Percentiles rank a stretch among this genome's conserved stretches.
Conservation (phyloP, 2,797 vertebrate genomes). For the Balearica regulorum region DNA sequence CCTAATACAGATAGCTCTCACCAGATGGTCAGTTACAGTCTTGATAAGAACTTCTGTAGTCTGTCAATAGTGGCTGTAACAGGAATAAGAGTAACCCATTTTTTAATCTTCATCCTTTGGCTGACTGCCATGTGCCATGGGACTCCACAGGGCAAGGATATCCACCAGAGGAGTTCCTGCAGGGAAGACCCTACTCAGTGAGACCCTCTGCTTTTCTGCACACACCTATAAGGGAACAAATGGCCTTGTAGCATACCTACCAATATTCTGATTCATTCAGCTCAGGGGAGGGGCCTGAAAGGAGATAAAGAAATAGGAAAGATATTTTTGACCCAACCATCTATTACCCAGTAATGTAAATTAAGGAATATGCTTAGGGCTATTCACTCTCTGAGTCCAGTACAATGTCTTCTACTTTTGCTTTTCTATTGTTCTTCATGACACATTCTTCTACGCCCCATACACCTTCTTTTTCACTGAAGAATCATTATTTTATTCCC, state of each 20-base stretch:
- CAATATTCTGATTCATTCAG: not conserved
- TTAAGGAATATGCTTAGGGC: not conserved
- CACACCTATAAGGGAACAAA: not conserved
- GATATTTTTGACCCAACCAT: not conserved
- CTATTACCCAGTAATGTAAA: not conserved
- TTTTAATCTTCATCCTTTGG: not conserved
- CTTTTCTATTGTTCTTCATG: not conserved
- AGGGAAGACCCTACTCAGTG: not conserved
- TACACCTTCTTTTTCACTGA: not conserved
- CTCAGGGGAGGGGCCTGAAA: not conserved
- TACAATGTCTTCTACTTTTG: not conserved
- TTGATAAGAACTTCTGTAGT: not conserved
- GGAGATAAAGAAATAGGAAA: not conserved
- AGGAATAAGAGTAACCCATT: not conserved
- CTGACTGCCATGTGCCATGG: not conserved
- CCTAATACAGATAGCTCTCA: not conserved
- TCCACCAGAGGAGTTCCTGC: not conserved
- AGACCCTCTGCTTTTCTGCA: not conserved
- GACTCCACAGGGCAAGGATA: not conserved
- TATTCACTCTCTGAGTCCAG: not conserved
- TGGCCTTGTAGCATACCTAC: not conserved
- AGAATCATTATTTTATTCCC: not conserved
- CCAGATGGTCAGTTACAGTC: not conserved
- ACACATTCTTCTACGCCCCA: not conserved
- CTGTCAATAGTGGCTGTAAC: not conserved